These are phyloP conservation scores for Percopsis transmontana DNA, from an alignment of 2,113 vertebrate species.

Conservation along the genomic window DNA sequence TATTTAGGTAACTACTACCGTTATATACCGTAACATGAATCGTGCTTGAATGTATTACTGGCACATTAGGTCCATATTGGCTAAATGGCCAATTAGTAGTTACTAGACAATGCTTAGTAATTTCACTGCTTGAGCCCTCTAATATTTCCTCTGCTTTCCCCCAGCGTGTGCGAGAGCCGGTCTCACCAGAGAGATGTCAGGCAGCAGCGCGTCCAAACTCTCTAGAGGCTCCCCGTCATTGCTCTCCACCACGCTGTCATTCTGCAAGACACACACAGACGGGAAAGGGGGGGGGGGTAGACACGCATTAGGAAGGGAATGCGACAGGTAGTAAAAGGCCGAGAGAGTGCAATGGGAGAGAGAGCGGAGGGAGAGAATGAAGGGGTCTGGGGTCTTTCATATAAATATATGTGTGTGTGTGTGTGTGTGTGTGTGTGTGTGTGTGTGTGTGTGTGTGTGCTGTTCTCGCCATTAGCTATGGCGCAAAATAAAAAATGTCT, in stretches of 20 bases:
- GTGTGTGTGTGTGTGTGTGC: too few relatives aligned
- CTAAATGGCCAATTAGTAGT: background rate
- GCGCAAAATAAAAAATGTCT: too few relatives aligned
- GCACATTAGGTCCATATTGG: background rate
- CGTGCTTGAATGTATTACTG: too few relatives aligned
- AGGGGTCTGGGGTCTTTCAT: background rate
- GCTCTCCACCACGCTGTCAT: constrained; percentile 84
- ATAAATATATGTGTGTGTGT: too few relatives aligned
- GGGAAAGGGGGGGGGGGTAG: background rate
- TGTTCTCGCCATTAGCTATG: too few relatives aligned
- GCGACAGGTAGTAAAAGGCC: background rate
- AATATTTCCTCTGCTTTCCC: background rate
- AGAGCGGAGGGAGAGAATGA: constrained; percentile 1
- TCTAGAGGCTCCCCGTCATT: constrained; percentile 77
- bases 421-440: too few relatives aligned
- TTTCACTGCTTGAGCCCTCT: background rate
- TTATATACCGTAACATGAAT: too few relatives aligned
- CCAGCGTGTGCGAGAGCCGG: background rate
- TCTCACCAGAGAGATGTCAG: constrained; percentile 94
- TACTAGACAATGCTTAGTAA: background rate
- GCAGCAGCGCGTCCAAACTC: constrained; percentile 82
- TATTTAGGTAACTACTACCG: too few relatives aligned
- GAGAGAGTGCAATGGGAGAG: too few relatives aligned
- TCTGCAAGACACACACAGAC: constrained; percentile 69
- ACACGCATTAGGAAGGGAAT: background rate